phyloP scores from a whole-genome alignment of 2,888 invertebrate species.

The Rotaria macrura region DNA sequence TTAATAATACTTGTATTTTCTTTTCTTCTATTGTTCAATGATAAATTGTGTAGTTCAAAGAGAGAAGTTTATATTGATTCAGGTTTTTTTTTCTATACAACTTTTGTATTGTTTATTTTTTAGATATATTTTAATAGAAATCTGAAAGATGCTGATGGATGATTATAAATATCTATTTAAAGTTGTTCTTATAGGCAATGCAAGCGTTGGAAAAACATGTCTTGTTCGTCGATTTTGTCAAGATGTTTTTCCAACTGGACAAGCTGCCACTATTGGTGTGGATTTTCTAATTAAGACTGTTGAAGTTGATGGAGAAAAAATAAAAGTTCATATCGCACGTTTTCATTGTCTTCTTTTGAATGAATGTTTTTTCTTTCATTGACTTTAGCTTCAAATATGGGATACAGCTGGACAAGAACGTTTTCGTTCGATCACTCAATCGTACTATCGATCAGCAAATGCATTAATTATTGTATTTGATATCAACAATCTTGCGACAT shows the following conservation, averaged over 20 bases:
- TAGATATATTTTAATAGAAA: conserved; percentile 3
- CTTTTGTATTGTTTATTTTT: background rate
- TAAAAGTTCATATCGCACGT: conserved; percentile 47
- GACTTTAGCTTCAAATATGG: conserved; percentile 82
- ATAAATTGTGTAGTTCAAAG: background rate
- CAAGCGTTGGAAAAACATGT: conserved; percentile 95
- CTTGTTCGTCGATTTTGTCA: conserved; percentile 90
- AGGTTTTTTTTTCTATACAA: no score
- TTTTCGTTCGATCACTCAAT: conserved; percentile 91
- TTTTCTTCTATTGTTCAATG: background rate
- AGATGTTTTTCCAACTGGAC: conserved; percentile 91
- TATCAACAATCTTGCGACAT: conserved; percentile 90
- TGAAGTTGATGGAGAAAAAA: conserved; percentile 63
- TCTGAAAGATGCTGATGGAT: conserved; percentile 61
- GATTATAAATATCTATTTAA: conserved; percentile 98
- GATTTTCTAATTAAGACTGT: conserved; percentile 99
- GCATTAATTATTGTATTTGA: conserved; percentile 91
- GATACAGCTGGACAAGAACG: conserved; percentile 76
- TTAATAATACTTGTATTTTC: background rate
- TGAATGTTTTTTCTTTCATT: conserved; percentile 2
- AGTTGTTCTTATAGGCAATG: conserved; percentile 93
- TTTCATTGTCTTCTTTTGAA: no score
- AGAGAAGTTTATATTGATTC: background rate
- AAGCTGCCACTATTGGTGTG: conserved; percentile 94
- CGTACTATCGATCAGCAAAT: conserved; percentile 90